Evolutionary conservation across 35 echinoderm and acorn worm genomes (phyloP).

Genomic region (Anneissia japonica): DNA sequence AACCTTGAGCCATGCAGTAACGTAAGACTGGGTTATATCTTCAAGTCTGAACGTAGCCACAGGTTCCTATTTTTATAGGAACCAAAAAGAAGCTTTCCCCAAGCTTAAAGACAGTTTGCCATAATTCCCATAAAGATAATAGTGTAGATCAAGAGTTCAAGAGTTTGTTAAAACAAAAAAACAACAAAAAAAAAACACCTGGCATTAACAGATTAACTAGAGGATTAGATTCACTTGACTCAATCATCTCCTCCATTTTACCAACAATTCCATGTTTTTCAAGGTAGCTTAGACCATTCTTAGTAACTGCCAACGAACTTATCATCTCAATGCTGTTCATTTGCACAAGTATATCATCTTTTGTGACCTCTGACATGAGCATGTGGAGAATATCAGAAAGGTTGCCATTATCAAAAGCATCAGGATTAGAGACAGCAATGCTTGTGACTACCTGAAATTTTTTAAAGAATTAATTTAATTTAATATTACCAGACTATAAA

Average conservation of each 20-base stretch:
- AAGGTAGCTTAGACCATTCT: conserved; percentile 66
- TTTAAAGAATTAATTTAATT: too few species aligned
- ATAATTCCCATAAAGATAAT: background rate
- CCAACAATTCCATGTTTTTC: conserved; percentile 56
- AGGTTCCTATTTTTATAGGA: background rate
- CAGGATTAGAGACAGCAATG: conserved; percentile 17
- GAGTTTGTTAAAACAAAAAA: background rate
- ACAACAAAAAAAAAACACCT: conserved; percentile 11
- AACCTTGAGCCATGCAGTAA: too few species aligned
- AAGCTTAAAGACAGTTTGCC: background rate
- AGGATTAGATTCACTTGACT: conserved; percentile 47
- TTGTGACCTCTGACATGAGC: conserved; percentile 51
- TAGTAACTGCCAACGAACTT: conserved; percentile 23
- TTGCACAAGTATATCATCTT: conserved; percentile 74
- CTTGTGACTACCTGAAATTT: conserved; percentile 30
- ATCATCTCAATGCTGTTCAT: conserved; percentile 90
- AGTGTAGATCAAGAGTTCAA: background rate
- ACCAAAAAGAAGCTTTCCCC: background rate
- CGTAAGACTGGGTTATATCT: too few species aligned
- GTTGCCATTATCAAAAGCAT: conserved; percentile 28
- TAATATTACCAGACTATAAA: too few species aligned
- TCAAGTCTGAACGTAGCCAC: background rate
- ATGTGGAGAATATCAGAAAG: conserved; percentile 48
- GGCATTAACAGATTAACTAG: conserved; percentile 58
- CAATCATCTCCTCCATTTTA: conserved; percentile 62